phyloP scores from a whole-genome alignment of 92 coral and sea anemone species.

The Umimayanthus kanabou region DNA sequence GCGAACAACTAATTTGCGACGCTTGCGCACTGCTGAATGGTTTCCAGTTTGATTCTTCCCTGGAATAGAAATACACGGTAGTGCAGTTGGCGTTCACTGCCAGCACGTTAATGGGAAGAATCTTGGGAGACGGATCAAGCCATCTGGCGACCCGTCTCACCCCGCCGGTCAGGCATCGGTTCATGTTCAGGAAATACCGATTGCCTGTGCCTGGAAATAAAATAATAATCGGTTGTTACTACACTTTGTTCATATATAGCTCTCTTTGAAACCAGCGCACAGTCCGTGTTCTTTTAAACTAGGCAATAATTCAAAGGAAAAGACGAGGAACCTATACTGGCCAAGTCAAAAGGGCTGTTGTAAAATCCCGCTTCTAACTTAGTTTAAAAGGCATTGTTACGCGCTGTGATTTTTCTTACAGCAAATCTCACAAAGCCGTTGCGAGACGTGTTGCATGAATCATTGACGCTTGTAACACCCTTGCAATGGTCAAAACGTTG shows the following conservation, averaged over 20 bases:
- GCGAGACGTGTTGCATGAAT: too few species aligned
- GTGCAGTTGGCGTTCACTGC: slow-evolving; percentile 56
- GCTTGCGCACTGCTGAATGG: neutral
- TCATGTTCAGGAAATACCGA: slow-evolving; percentile 73
- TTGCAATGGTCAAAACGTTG: too few species aligned
- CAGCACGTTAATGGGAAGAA: slow-evolving; percentile 63
- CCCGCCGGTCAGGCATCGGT: slow-evolving; percentile 82
- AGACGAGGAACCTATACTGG: neutral
- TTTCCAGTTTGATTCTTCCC: slow-evolving; percentile 46
- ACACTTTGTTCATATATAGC: neutral
- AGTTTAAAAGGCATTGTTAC: too few species aligned
- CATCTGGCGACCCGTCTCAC: slow-evolving; percentile 70
- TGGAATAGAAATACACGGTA: slow-evolving; percentile 59
- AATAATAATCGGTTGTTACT: neutral
- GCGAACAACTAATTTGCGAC: neutral
- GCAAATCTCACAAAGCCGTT: too few species aligned
- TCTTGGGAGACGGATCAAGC: slow-evolving; percentile 79
- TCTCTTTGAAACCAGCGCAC: neutral
- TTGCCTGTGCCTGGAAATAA: slow-evolving; percentile 22
- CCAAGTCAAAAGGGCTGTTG: too few species aligned
- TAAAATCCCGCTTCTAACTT: too few species aligned
- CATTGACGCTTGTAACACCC: too few species aligned
- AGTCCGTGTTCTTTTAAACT: too few species aligned
- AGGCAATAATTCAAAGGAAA: neutral
- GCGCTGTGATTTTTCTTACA: too few species aligned